phyloP scores from a whole-genome alignment of 2,888 invertebrate genomes.

The Cheilosia variabilis region DNA sequence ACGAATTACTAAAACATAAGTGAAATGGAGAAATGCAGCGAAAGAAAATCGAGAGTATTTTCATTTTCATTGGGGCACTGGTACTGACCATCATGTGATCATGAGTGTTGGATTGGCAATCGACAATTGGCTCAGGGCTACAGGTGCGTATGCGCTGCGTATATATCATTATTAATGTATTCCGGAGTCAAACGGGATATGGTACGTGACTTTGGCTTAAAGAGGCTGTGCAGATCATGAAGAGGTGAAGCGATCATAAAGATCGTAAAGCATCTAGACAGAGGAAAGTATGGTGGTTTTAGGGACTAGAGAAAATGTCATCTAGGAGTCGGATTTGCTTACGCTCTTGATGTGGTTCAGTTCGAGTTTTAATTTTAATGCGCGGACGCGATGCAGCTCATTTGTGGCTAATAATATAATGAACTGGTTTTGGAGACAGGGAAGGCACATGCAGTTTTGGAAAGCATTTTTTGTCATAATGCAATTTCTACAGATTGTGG shows the following conservation, averaged over 20 bases:
- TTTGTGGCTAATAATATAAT: neutral
- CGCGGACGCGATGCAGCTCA: neutral
- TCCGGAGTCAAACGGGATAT: constrained; percentile 26
- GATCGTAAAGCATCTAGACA: constrained; percentile 17
- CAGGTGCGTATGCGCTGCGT: constrained; percentile 29
- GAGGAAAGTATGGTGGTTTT: constrained; percentile 28
- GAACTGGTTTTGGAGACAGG: too few relatives aligned
- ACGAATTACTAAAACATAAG: constrained; percentile 28
- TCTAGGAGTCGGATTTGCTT: constrained; percentile 2
- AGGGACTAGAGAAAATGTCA: neutral
- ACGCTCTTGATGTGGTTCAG: constrained; percentile 10
- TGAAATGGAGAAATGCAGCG: constrained; percentile 47
- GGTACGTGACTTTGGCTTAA: constrained; percentile 30
- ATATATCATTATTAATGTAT: constrained; percentile 37
- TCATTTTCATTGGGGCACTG: constrained; percentile 10
- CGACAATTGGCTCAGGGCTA: constrained; percentile 12
- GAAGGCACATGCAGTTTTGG: too few relatives aligned
- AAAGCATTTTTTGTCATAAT: too few relatives aligned
- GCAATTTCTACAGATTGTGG: too few relatives aligned
- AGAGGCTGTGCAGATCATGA: neutral
- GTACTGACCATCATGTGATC: neutral
- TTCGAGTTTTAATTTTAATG: constrained; percentile 12
- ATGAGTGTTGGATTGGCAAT: neutral
- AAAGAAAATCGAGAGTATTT: constrained; percentile 47
- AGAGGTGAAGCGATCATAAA: constrained; percentile 41